Percentiles rank a stretch among this genome's conserved stretches.
Evolutionary conservation across 2,113 vertebrate genomes (phyloP).

Genomic region (Erinaceus europaeus): DNA sequence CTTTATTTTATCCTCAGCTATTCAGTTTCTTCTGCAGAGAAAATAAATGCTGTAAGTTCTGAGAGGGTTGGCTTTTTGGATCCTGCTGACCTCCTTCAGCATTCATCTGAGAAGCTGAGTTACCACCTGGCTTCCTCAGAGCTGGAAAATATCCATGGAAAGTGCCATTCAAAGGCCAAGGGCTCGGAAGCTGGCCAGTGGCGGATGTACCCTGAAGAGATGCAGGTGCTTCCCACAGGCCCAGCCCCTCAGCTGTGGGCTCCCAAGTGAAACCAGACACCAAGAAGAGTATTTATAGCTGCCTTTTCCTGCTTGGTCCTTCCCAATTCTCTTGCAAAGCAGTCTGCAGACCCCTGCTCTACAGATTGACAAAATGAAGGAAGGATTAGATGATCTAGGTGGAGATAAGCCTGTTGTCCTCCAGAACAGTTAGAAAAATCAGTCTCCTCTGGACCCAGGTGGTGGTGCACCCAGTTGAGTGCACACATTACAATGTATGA

Average conservation of each 20-base stretch:
- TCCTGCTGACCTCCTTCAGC: not conserved
- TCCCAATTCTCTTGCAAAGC: not conserved
- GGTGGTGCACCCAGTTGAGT: no score
- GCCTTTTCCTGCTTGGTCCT: not conserved
- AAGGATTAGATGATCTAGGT: not conserved
- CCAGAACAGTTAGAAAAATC: not conserved
- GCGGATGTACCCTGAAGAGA: not conserved
- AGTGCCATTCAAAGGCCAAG: not conserved
- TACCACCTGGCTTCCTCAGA: not conserved
- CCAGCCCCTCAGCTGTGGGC: conserved; percentile 33
- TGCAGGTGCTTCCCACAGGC: conserved; percentile 72
- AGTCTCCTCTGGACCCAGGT: no score
- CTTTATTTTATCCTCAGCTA: not conserved
- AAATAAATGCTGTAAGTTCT: not conserved
- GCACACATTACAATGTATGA: no score
- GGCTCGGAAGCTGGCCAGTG: conserved; percentile 45
- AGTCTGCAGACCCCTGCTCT: not conserved
- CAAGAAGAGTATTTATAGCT: not conserved
- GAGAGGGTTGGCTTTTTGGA: not conserved
- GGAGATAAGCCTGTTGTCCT: not conserved
- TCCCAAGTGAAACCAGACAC: not conserved
- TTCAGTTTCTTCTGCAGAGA: not conserved
- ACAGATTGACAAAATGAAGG: not conserved
- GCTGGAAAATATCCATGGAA: not conserved
- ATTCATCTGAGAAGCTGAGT: not conserved